Evolutionary conservation across 2,797 vertebrate genomes (phyloP).

Genomic region (Macropodus opercularis): DNA sequence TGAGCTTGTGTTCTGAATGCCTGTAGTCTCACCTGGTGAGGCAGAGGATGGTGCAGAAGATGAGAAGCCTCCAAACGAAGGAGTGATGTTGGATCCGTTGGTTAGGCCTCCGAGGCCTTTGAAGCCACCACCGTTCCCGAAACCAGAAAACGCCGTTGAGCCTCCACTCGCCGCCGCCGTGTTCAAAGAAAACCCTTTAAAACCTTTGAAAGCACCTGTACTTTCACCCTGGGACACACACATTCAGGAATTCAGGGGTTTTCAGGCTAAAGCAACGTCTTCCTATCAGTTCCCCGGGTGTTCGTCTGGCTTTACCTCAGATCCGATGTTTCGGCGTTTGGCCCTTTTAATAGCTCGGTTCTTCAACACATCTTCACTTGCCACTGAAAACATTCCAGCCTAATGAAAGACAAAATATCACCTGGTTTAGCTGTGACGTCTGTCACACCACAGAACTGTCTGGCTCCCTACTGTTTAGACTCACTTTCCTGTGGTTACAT

Average conservation of each 20-base stretch:
- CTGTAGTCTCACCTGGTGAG: constrained; percentile 60
- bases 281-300: too few relatives aligned
- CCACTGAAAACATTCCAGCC: constrained; percentile 93
- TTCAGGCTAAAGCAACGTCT: neutral
- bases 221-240: constrained; percentile 65
- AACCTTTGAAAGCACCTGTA: constrained; percentile 75
- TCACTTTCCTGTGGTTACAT: too few relatives aligned
- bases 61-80: constrained; percentile 64
- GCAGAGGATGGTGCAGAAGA: constrained; percentile 41
- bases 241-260: neutral
- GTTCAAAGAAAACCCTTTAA: constrained; percentile 78
- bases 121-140: constrained; percentile 73
- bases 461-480: too few relatives aligned
- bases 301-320: constrained; percentile 83
- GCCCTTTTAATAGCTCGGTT: constrained; percentile 94
- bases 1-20: neutral
- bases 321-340: constrained; percentile 85
- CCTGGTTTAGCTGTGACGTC: neutral
- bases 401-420: constrained; percentile 44
- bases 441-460: too few relatives aligned
- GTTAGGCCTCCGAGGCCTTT: constrained; percentile 71
- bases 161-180: neutral
- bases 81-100: constrained; percentile 69
- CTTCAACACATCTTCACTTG: constrained; percentile 93
- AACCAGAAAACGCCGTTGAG: constrained; percentile 56